Evolutionary conservation across 2,888 invertebrate genomes (phyloP).

Genomic region (Molanna angustata): DNA sequence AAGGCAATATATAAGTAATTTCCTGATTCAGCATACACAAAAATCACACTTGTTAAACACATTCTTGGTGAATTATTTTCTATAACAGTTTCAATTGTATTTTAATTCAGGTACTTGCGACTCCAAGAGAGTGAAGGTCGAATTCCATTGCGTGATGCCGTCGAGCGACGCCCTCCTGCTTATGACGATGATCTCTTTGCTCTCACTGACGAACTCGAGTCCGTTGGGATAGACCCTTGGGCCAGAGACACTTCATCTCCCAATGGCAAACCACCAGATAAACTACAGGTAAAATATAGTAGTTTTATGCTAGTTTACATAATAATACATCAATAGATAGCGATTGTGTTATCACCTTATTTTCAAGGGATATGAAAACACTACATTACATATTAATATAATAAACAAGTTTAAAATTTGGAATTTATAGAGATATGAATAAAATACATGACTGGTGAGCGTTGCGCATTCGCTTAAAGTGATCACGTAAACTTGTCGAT

Average conservation of each 20-base stretch:
- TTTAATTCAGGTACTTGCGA: conserved; percentile 7
- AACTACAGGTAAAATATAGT: conserved; percentile 13
- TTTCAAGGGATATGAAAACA: no score
- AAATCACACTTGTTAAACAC: no score
- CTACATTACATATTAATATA: no score
- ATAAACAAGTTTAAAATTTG: no score
- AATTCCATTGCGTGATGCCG: conserved; percentile 68
- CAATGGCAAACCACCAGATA: conserved; percentile 22
- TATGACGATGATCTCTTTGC: conserved; percentile 38
- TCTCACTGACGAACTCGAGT: conserved; percentile 32
- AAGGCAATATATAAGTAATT: no score
- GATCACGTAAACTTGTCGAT: no score
- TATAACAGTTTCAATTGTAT: background rate
- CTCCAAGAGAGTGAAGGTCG: conserved; percentile 27
- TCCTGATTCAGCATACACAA: no score
- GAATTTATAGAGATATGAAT: no score
- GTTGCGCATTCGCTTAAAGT: no score
- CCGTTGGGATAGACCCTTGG: conserved; percentile 32
- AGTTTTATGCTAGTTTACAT: background rate
- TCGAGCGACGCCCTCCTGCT: conserved; percentile 58
- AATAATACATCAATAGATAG: no score
- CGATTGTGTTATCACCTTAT: no score
- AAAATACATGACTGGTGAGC: no score
- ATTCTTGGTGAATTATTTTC: background rate
- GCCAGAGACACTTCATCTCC: conserved; percentile 1